Percentiles rank a stretch among this genome's conserved stretches.
These are phyloP conservation scores for Epizoanthus fatuus DNA, from an alignment of 92 coral and sea anemone genomes.

Conservation along the genomic window DNA sequence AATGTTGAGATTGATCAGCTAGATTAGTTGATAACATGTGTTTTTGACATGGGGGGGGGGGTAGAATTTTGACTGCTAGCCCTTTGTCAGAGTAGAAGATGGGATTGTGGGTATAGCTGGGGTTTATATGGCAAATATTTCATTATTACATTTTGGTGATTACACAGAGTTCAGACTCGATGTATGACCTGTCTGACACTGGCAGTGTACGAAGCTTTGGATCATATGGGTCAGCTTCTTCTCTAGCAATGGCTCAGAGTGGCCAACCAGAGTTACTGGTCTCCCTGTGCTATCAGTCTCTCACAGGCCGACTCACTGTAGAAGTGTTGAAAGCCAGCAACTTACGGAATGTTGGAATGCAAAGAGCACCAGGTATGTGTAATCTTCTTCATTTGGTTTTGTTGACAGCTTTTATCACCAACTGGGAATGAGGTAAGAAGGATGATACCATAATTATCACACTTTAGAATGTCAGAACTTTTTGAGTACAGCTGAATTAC, in stretches of 20 bases:
- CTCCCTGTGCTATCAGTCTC: constrained; percentile 97
- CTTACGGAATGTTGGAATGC: constrained; percentile 96
- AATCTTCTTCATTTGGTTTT: neutral
- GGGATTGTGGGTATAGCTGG: neutral
- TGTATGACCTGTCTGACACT: constrained; percentile 98
- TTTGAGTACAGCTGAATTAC: no score
- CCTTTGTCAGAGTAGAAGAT: neutral
- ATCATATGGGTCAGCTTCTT: constrained; percentile 92
- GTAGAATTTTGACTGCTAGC: no score
- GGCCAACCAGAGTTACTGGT: constrained; percentile 97
- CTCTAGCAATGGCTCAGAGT: constrained; percentile 95
- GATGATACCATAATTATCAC: no score
- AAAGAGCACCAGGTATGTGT: constrained; percentile 96
- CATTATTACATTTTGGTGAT: neutral
- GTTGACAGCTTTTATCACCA: neutral
- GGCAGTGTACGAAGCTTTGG: constrained; percentile 91
- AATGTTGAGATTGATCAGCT: no score
- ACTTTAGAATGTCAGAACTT: no score
- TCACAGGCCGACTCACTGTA: constrained; percentile 97
- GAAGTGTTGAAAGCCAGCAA: constrained; percentile 99
- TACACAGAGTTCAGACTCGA: constrained; percentile 96
- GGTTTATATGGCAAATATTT: neutral
- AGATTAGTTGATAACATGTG: no score
- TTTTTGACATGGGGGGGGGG: neutral
- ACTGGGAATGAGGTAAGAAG: no score